A percentile compares a stretch with the other conserved stretches of the same genome.
Evolutionary conservation across 2,797 vertebrate species (phyloP).

Genomic region (Florisuga fusca): DNA sequence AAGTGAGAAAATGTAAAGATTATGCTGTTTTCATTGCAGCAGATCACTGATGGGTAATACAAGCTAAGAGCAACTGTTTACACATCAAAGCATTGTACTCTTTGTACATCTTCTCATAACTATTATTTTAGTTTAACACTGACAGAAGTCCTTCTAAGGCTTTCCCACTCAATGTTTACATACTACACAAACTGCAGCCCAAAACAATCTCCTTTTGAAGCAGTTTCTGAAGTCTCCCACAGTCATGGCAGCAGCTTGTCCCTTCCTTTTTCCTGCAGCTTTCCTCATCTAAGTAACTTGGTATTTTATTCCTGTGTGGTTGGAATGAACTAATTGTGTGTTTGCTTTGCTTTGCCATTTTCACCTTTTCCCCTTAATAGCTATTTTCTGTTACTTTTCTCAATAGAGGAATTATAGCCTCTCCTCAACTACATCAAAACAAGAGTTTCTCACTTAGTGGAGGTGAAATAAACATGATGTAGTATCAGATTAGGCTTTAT

Average conservation of each 20-base stretch:
- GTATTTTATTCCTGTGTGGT: background rate
- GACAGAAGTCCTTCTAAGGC: background rate
- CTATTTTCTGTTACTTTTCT: background rate
- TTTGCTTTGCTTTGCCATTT: background rate
- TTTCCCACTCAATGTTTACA: background rate
- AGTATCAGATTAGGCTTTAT: background rate
- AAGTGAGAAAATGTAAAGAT: slow-evolving; percentile 9
- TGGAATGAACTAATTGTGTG: background rate
- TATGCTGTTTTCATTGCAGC: background rate
- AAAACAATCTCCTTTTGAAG: background rate
- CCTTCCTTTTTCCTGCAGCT: background rate
- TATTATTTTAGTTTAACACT: background rate
- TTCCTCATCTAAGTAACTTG: background rate
- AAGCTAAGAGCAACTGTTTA: background rate
- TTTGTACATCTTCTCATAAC: background rate
- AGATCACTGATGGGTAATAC: background rate
- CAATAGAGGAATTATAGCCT: background rate
- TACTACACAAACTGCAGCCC: background rate
- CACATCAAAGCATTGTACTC: background rate
- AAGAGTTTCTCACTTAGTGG: background rate
- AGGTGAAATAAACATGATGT: background rate
- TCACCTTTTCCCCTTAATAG: background rate
- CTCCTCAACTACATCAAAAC: background rate
- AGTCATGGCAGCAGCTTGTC: background rate
- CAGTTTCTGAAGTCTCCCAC: background rate